Percentiles rank a stretch among this genome's conserved stretches.
phyloP scores from a whole-genome alignment of 2,888 invertebrate genomes.

The Andrena trimmerana region DNA sequence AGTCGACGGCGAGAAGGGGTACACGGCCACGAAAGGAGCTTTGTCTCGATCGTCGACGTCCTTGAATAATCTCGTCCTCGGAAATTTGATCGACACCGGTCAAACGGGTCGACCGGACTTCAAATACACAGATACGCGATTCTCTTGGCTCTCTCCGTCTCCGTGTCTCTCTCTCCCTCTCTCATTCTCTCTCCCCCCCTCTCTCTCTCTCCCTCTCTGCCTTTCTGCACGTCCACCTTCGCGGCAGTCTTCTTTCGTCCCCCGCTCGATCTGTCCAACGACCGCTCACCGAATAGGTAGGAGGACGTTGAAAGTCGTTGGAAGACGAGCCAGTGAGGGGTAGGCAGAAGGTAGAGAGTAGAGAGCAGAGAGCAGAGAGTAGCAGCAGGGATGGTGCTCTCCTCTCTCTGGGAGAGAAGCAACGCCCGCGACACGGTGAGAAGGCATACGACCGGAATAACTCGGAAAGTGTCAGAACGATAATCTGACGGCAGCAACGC shows the following conservation, averaged over 20 bases:
- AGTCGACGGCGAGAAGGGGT: constrained; percentile 41
- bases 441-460: constrained; percentile 82
- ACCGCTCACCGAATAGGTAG: constrained; percentile 5
- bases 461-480: constrained; percentile 85
- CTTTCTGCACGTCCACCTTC: constrained; percentile 25
- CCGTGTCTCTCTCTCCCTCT: constrained; percentile 20
- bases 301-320: constrained; percentile 15
- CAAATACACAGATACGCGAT: constrained; percentile 62
- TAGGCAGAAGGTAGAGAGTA: constrained; percentile 24
- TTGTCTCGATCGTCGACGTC: constrained; percentile 79
- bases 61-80: constrained; percentile 81
- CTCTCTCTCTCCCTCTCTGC: constrained; percentile 15
- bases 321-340: constrained; percentile 30
- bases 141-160: constrained; percentile 24
- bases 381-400: constrained; percentile 26
- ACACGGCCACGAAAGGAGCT: constrained; percentile 68
- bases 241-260: constrained; percentile 10
- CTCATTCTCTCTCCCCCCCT: not conserved
- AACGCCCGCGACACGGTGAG: constrained; percentile 60
- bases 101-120: constrained; percentile 81
- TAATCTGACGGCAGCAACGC: constrained; percentile 85
- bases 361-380: not conserved
- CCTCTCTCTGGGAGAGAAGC: constrained; percentile 51
- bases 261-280: constrained; percentile 25
- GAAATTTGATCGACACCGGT: constrained; percentile 84